Evolutionary conservation across 2,797 vertebrate species (phyloP), one percentile per base, ranked within the genome.

Genomic region (Rhinichthys osculus): DNA sequence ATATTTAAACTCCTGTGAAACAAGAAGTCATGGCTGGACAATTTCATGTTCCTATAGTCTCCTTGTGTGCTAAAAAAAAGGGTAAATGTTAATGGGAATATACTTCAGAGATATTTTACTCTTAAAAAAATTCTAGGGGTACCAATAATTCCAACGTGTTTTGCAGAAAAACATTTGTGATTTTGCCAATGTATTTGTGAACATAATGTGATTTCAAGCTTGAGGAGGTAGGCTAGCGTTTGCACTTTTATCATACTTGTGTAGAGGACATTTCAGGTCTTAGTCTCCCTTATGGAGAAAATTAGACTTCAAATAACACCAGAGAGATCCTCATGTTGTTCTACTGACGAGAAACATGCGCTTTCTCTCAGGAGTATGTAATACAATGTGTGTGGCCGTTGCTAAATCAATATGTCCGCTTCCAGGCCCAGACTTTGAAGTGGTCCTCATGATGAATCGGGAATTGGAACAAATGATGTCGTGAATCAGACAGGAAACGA

Each of bases 401-500:
- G 70, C 30, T 35, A 33, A 30, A 86, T 81, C 69, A 64, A 69
- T 54, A 40, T 30, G 62, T n/a, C 71, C 38, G 59, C 40, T 67
- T 86, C 74, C 42, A 69, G 52, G 54, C 52, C 62, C 42, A 44
- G 67, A 35, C 47, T 72, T 35, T 59, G 69, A 87, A 87, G 76
- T 82, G 72, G 38, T 77, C 50, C 67, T 78, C 13, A 6, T 80
- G 62, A 35, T 76, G 59, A 76, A 66, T 83, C 71, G 76, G 38
- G 69, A 52, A 72, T 27, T 40, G 42, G 78, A 80, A 67, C 59
- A 50, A 80, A 80, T 80, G n/a, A 33, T 81, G 47, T 27, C 30
- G 27, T 80, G 84, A 88, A 88, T 77, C 69, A 69, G 57, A 76
- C 52, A 78, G 57, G 38, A 54, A 76, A 86, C 66, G 54, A 84